phyloP scores from a whole-genome alignment of 1,140 invertebrate genomes.

The Saccostrea glomerata region DNA sequence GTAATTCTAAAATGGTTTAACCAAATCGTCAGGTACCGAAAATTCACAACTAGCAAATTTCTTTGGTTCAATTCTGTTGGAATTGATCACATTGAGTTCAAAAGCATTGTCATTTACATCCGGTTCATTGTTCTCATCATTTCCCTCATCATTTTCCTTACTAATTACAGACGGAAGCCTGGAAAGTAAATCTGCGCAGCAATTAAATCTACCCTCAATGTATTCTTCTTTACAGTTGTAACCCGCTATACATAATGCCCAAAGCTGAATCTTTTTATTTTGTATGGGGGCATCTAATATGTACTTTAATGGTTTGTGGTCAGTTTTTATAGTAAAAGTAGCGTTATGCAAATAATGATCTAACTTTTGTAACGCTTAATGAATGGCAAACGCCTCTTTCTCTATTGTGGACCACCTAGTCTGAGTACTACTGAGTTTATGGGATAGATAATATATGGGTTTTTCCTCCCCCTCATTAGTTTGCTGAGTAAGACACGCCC shows the following conservation, averaged over 20 bases:
- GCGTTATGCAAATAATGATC: slow-evolving; percentile 57
- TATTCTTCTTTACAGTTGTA: slow-evolving; percentile 60
- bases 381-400: slow-evolving; percentile 58
- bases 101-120: background rate
- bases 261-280: slow-evolving; percentile 63
- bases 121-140: background rate
- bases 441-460: slow-evolving; percentile 45
- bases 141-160: background rate
- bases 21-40: background rate
- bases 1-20: background rate
- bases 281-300: slow-evolving; percentile 56
- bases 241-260: slow-evolving; percentile 56
- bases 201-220: slow-evolving; percentile 53
- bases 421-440: slow-evolving; percentile 60
- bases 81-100: background rate
- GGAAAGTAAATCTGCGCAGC: slow-evolving; percentile 58
- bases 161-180: slow-evolving; percentile 21
- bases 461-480: slow-evolving; percentile 50
- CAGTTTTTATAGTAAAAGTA: slow-evolving; percentile 61
- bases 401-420: slow-evolving; percentile 55
- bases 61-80: background rate
- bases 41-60: background rate
- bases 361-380: background rate
- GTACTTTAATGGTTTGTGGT: slow-evolving; percentile 64
- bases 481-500: slow-evolving; percentile 53